A percentile compares a stretch with the other conserved stretches of the same genome.
phyloP scores from a whole-genome alignment of 2,888 invertebrate genomes.

The Fabriciana adippe region DNA sequence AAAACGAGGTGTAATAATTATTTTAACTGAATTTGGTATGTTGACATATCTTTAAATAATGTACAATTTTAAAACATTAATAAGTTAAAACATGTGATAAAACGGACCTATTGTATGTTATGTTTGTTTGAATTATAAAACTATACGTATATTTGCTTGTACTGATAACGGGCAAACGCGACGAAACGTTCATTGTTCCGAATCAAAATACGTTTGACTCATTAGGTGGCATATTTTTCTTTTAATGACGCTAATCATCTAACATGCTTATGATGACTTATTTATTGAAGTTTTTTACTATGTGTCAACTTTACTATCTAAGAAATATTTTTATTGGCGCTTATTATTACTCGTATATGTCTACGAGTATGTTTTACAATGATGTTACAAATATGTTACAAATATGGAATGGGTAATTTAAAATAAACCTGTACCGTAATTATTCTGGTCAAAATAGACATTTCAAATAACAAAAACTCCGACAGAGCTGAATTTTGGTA shows the following conservation, averaged over 20 bases:
- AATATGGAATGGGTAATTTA: background rate
- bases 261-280: constrained; percentile 12
- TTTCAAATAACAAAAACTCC: no score
- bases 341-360: background rate
- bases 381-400: background rate
- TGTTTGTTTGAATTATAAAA: background rate
- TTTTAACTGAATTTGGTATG: no score
- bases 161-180: constrained; percentile 46
- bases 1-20: no score
- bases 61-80: no score
- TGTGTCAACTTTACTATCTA: constrained; percentile 19
- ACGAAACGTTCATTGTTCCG: constrained; percentile 52
- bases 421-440: no score
- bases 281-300: background rate
- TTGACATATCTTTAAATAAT: no score
- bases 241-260: constrained; percentile 3
- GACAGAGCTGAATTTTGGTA: no score
- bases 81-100: no score
- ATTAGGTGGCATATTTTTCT: constrained; percentile 19
- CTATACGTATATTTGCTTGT: constrained; percentile 23
- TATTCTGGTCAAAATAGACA: no score
- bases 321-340: background rate
- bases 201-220: constrained; percentile 49
- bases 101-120: no score
- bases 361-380: no score